Evolutionary conservation across 2,113 vertebrate species (phyloP).

Genomic region (Notothenia coriiceps): DNA sequence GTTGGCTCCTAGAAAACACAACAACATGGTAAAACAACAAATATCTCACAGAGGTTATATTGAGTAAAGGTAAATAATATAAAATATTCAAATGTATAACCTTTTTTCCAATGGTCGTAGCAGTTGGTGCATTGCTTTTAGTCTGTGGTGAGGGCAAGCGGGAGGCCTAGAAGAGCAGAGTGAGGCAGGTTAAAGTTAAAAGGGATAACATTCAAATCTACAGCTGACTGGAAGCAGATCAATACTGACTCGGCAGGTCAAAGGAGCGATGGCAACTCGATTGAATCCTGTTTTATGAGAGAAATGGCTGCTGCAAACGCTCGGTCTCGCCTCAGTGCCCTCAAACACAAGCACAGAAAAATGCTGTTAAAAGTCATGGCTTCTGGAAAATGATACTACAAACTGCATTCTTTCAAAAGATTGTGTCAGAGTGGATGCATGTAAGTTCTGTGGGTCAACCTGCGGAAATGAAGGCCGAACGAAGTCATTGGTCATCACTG

Average conservation of each 20-base stretch:
- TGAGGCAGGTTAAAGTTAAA: neutral
- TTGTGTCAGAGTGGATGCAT: neutral
- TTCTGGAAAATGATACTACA: neutral
- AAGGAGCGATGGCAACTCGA: slow-evolving; percentile 36
- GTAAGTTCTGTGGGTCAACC: slow-evolving; percentile 43
- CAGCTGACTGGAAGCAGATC: neutral
- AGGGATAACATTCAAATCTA: neutral
- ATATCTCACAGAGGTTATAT: neutral
- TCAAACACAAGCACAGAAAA: slow-evolving; percentile 40
- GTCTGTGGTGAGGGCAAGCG: neutral
- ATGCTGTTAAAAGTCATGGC: neutral
- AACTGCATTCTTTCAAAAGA: neutral
- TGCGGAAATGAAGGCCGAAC: slow-evolving; percentile 33
- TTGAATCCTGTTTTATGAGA: slow-evolving; percentile 68
- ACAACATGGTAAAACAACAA: slow-evolving; percentile 9
- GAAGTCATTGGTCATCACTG: slow-evolving; percentile 70
- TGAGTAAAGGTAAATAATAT: neutral
- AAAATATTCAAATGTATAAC: slow-evolving; percentile 7
- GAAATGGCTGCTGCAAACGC: slow-evolving; percentile 13
- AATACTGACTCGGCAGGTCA: slow-evolving; percentile 63
- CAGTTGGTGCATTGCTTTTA: neutral
- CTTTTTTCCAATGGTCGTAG: slow-evolving; percentile 52
- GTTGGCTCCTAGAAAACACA: slow-evolving; percentile 64
- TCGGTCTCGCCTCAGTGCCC: slow-evolving; percentile 43
- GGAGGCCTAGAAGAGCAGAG: slow-evolving; percentile 41